Conservation (phyloP, 2,888 invertebrate genomes). For the Cephalotes varians region DNA sequence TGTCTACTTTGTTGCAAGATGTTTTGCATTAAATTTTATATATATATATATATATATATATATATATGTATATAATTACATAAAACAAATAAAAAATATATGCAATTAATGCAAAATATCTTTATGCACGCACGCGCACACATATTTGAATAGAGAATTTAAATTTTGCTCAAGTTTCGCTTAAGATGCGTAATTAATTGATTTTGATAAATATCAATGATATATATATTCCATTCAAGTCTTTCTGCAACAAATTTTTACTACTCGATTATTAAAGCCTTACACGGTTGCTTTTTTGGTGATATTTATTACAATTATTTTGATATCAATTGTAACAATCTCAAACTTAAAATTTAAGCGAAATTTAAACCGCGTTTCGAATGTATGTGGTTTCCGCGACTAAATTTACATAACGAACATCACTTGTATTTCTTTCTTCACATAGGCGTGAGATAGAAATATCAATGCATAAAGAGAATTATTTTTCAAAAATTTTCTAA, state of each 20-base stretch:
- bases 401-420: slow-evolving; percentile 3
- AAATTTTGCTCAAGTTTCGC: too few species aligned
- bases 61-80: background rate
- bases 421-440: background rate
- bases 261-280: background rate
- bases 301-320: background rate
- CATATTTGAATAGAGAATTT: background rate
- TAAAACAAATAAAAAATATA: background rate
- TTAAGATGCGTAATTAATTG: too few species aligned
- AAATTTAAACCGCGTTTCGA: slow-evolving; percentile 5
- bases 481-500: background rate
- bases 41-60: background rate
- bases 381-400: background rate
- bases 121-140: background rate
- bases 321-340: background rate
- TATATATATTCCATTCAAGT: background rate
- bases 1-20: slow-evolving; percentile 21
- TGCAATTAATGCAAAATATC: background rate
- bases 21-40: slow-evolving; percentile 6
- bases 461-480: background rate
- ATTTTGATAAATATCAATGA: too few species aligned
- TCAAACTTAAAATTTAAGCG: background rate
- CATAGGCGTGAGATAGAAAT: background rate
- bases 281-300: background rate
- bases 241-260: background rate